Evolutionary conservation across 37 sponge, comb jelly and placozoan species (phyloP).

Genomic region (Dysidea cf. avara): DNA sequence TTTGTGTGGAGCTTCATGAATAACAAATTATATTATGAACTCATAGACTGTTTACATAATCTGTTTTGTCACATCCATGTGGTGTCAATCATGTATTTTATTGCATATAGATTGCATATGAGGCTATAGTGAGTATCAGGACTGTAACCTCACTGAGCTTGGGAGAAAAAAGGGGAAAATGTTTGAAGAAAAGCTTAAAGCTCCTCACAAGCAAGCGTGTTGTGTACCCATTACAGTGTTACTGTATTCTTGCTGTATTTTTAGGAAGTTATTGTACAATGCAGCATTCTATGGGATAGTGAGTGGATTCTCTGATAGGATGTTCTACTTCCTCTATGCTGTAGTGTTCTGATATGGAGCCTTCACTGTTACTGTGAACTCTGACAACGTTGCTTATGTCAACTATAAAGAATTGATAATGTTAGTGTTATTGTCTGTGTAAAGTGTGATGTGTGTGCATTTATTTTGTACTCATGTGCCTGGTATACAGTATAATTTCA

Average conservation of each 20-base stretch:
- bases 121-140: constrained; percentile 78
- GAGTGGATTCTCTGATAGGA: constrained; percentile 67
- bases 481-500: too few species aligned
- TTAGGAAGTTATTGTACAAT: constrained; percentile 11
- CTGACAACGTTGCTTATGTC: background rate
- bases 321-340: constrained; percentile 48
- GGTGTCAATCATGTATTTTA: too few species aligned
- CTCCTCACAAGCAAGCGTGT: constrained; percentile 44
- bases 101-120: too few species aligned
- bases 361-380: constrained; percentile 38
- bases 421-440: too few species aligned
- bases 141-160: constrained; percentile 68
- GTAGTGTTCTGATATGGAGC: constrained; percentile 77
- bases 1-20: too few species aligned
- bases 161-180: constrained; percentile 29
- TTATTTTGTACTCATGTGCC: too few species aligned
- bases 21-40: too few species aligned
- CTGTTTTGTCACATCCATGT: too few species aligned
- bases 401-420: constrained; percentile 14
- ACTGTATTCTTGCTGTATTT: background rate
- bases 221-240: too few species aligned
- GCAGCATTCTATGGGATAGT: constrained; percentile 31
- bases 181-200: constrained; percentile 11
- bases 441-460: too few species aligned
- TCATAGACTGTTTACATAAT: too few species aligned